phyloP scores from a whole-genome alignment of 2,113 vertebrate species.

The Conger conger region DNA sequence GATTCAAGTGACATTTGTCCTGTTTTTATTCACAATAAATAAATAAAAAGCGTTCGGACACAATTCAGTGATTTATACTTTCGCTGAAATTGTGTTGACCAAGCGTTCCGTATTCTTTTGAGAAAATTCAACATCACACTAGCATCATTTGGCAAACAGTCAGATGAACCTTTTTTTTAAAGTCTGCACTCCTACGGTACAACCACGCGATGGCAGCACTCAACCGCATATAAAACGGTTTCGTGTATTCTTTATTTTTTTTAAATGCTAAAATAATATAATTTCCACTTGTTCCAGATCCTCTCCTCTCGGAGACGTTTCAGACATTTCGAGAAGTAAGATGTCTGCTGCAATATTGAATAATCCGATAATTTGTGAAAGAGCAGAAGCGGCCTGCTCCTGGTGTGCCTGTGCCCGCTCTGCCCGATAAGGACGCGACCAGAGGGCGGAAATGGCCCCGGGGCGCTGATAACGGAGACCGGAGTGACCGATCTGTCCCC shows the following conservation, averaged over 20 bases:
- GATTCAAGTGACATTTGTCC: too few species aligned
- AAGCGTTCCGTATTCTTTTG: too few species aligned
- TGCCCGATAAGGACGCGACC: conserved; percentile 1
- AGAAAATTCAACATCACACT: too few species aligned
- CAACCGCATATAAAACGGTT: background rate
- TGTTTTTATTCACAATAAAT: too few species aligned
- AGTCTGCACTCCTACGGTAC: background rate
- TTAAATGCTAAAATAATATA: background rate
- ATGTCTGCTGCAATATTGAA: background rate
- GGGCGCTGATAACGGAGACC: conserved; percentile 12
- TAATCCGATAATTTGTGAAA: background rate
- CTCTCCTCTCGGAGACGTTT: background rate
- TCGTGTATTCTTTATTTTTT: background rate
- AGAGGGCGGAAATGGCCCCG: conserved; percentile 12
- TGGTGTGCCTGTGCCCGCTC: conserved; percentile 3
- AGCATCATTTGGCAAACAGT: background rate
- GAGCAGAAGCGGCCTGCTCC: background rate
- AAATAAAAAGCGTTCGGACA: too few species aligned
- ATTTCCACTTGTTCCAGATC: background rate
- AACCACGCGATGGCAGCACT: conserved; percentile 12
- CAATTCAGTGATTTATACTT: too few species aligned
- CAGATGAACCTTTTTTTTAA: background rate
- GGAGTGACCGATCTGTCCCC: background rate
- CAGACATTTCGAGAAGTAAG: background rate
- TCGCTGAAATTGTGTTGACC: too few species aligned